These are phyloP conservation scores for Chrysomallon squamiferum DNA, from an alignment of 1,140 invertebrate genomes.

Conservation along the genomic window DNA sequence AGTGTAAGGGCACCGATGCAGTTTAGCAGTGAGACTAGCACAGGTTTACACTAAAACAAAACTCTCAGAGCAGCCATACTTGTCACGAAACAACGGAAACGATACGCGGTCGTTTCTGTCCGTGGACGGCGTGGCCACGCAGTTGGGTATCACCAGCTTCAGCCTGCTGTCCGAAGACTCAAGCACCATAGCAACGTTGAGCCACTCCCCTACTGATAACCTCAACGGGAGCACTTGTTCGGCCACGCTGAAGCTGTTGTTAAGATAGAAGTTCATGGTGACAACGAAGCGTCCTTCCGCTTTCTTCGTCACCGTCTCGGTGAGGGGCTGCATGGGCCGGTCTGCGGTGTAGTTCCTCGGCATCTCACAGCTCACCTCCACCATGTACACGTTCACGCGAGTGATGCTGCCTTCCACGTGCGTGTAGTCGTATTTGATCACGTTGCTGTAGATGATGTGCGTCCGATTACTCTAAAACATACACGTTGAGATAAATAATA, in stretches of 20 bases:
- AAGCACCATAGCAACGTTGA: constrained; percentile 46
- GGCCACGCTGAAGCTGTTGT: constrained; percentile 29
- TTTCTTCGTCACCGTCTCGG: constrained; percentile 39
- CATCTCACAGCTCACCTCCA: constrained; percentile 39
- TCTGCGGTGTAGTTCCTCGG: constrained; percentile 18
- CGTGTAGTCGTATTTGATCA: constrained; percentile 41
- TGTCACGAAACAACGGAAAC: constrained; percentile 38
- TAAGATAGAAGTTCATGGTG: constrained; percentile 18
- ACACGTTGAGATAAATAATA: background rate
- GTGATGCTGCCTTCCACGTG: constrained; percentile 22
- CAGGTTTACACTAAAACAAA: too few relatives aligned
- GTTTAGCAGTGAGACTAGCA: too few relatives aligned
- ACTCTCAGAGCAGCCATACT: too few relatives aligned
- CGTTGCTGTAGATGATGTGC: constrained; percentile 50
- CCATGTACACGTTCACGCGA: constrained; percentile 34
- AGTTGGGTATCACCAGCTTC: constrained; percentile 48
- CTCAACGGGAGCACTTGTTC: constrained; percentile 23
- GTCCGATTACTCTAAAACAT: constrained; percentile 43
- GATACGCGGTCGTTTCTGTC: constrained; percentile 17
- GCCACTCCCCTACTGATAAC: constrained; percentile 43
- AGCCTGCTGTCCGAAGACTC: constrained; percentile 31
- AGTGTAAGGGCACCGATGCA: too few relatives aligned
- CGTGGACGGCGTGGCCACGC: constrained; percentile 34
- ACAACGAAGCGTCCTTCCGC: constrained; percentile 37
- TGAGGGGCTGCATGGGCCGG: constrained; percentile 24